Evolutionary conservation across 2,888 invertebrate genomes (phyloP).

Genomic region (Lasioglossum pauxillum): DNA sequence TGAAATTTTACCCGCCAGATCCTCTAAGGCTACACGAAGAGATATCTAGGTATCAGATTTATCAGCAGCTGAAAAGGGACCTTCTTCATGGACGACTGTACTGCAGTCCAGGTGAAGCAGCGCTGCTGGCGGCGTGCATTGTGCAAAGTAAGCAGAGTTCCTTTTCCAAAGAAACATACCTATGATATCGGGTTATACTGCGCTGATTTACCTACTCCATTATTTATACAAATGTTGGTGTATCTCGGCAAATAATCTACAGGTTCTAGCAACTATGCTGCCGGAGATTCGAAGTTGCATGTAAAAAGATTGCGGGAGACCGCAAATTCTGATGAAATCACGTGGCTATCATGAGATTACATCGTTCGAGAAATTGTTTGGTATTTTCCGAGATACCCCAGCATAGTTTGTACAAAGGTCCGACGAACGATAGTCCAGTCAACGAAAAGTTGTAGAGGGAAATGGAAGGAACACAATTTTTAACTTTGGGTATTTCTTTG

Average conservation of each 20-base stretch:
- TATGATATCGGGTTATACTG: neutral
- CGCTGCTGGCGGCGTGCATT: constrained; percentile 95
- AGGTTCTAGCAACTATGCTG: neutral
- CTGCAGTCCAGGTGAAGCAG: constrained; percentile 95
- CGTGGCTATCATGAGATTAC: neutral
- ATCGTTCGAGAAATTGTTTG: no score
- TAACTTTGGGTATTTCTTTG: no score
- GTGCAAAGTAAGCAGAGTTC: constrained; percentile 91
- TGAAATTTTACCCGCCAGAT: constrained; percentile 99
- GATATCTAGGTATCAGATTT: constrained; percentile 97
- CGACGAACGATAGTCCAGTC: neutral
- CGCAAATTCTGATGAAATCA: neutral
- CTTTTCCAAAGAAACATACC: neutral
- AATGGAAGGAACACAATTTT: no score
- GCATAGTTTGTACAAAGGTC: neutral
- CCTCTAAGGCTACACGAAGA: constrained; percentile 97
- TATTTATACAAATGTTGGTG: neutral
- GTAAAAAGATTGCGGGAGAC: neutral
- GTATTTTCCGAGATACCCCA: neutral
- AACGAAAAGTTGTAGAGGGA: no score
- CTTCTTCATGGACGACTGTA: constrained; percentile 97
- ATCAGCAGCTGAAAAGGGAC: constrained; percentile 96
- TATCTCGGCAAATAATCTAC: neutral
- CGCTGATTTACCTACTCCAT: neutral
- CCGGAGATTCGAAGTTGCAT: neutral